These are phyloP conservation scores for Laothoe populi DNA, from an alignment of 2,888 invertebrate species.

Conservation along the genomic window DNA sequence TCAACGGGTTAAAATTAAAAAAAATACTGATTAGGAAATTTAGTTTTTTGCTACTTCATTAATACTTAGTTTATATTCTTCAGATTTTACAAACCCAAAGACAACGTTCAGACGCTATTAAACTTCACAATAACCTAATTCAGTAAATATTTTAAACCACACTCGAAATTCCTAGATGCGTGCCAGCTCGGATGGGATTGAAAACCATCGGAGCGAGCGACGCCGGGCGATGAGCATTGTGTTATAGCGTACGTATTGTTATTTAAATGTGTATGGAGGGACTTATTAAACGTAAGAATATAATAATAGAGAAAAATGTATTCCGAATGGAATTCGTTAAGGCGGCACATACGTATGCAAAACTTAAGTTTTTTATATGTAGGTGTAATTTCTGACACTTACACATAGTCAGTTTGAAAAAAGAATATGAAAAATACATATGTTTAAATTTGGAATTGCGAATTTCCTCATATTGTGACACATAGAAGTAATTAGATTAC, in stretches of 20 bases:
- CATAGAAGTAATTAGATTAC: no score
- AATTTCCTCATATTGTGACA: no score
- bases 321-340: conserved; percentile 12
- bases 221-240: conserved; percentile 68
- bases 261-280: conserved; percentile 42
- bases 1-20: no score
- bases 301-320: conserved; percentile 27
- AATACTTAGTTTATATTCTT: no score
- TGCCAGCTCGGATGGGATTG: conserved; percentile 58
- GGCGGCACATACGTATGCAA: neutral
- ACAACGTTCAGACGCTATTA: no score
- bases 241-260: conserved; percentile 54
- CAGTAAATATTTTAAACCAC: conserved; percentile 4
- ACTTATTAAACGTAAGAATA: conserved; percentile 30
- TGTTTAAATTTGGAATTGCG: no score
- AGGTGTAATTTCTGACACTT: no score
- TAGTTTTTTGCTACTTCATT: no score
- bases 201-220: conserved; percentile 68
- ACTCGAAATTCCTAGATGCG: conserved; percentile 9
- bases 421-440: no score
- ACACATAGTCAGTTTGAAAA: no score
- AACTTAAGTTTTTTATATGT: neutral
- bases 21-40: no score
- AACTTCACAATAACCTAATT: neutral
- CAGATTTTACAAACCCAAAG: no score